Evolutionary conservation across 1,140 invertebrate genomes (phyloP).

Genomic region (Aphaenogaster rudis): DNA sequence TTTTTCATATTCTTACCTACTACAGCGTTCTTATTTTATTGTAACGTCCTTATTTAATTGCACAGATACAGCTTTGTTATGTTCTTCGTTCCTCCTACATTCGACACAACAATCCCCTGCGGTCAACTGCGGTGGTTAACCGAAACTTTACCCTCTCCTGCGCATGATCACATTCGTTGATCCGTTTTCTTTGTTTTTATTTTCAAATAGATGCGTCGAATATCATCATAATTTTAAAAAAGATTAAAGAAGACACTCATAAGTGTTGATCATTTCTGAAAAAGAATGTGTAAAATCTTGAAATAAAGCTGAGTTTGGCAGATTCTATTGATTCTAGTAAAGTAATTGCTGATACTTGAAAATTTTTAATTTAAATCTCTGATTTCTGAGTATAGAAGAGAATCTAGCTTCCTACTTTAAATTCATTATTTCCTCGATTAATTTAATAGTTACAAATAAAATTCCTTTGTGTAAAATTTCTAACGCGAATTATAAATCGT

Average conservation of each 20-base stretch:
- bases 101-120: background rate
- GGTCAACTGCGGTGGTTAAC: background rate
- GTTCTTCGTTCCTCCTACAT: background rate
- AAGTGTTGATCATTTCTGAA: background rate
- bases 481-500: background rate
- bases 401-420: background rate
- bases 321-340: background rate
- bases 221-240: background rate
- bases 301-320: background rate
- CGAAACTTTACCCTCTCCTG: background rate
- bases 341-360: background rate
- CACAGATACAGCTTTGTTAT: background rate
- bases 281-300: background rate
- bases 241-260: background rate
- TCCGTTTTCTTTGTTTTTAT: background rate
- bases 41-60: background rate
- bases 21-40: slow-evolving; percentile 1
- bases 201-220: background rate
- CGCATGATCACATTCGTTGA: background rate
- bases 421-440: slow-evolving; percentile 2
- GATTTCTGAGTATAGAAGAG: background rate
- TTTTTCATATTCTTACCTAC: background rate
- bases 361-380: background rate
- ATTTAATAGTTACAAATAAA: background rate
- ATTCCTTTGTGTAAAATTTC: background rate